phyloP scores from a whole-genome alignment of 2,888 invertebrate species.

The Agrilus mali region DNA sequence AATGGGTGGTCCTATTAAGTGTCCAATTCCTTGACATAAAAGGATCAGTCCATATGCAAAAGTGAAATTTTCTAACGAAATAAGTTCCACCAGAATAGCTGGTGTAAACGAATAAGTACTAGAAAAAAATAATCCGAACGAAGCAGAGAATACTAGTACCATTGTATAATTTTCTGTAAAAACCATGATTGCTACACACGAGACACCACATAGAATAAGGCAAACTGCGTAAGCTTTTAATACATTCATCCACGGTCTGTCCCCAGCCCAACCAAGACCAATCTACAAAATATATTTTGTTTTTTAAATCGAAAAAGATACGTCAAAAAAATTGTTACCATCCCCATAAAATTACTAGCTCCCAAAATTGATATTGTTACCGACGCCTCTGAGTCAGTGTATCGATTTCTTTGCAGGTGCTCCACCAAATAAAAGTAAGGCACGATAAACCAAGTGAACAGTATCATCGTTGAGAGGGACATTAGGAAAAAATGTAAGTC shows the following conservation, averaged over 20 bases:
- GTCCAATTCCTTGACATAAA: slow-evolving; percentile 85
- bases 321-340: too few relatives aligned
- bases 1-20: slow-evolving; percentile 81
- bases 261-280: slow-evolving; percentile 78
- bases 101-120: slow-evolving; percentile 87
- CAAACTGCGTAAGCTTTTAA: slow-evolving; percentile 72
- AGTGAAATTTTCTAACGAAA: slow-evolving; percentile 83
- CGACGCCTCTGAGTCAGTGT: slow-evolving; percentile 61
- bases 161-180: slow-evolving; percentile 29
- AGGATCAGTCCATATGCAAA: slow-evolving; percentile 83
- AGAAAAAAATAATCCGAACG: slow-evolving; percentile 83
- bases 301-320: too few relatives aligned
- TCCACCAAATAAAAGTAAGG: slow-evolving; percentile 91
- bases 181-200: slow-evolving; percentile 44
- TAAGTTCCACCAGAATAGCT: slow-evolving; percentile 75
- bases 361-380: slow-evolving; percentile 77
- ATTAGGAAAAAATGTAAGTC: slow-evolving; percentile 68
- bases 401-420: slow-evolving; percentile 54
- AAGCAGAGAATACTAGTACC: slow-evolving; percentile 34
- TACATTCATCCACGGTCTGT: slow-evolving; percentile 71
- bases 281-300: slow-evolving; percentile 49
- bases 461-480: slow-evolving; percentile 72
- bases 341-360: slow-evolving; percentile 80
- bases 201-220: slow-evolving; percentile 52
- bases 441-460: slow-evolving; percentile 90